Percentiles rank a stretch among this genome's conserved stretches.
Evolutionary conservation across 2,797 vertebrate species (phyloP).

Genomic region (Parotocinclus haroldoi): DNA sequence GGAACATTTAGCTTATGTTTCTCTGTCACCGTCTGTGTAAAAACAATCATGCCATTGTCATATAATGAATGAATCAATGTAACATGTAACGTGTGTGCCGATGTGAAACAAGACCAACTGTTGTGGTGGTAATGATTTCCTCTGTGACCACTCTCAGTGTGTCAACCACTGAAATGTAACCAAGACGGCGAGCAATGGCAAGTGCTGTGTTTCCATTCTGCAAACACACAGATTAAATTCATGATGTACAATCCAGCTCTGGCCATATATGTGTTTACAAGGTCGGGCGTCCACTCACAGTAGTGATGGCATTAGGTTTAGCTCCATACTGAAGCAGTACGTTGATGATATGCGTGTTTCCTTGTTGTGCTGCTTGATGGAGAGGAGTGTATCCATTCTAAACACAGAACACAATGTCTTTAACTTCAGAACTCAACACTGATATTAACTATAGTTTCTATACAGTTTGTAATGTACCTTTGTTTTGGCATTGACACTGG

Average conservation of each 20-base stretch:
- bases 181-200: conserved; percentile 91
- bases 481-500: conserved; percentile 89
- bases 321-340: conserved; percentile 89
- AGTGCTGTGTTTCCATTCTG: conserved; percentile 98
- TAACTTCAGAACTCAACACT: conserved; percentile 1
- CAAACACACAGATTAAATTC: conserved; percentile 33
- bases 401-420: conserved; percentile 10
- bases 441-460: background rate
- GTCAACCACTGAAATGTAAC: conserved; percentile 98
- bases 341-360: conserved; percentile 97
- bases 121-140: conserved; percentile 92
- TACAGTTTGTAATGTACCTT: conserved; percentile 75
- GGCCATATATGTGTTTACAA: conserved; percentile 4
- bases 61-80: background rate
- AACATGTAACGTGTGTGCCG: background rate
- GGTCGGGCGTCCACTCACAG: conserved; percentile 67
- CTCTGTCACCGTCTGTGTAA: conserved; percentile 87
- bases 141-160: conserved; percentile 95
- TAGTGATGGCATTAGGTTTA: conserved; percentile 89
- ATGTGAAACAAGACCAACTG: conserved; percentile 66
- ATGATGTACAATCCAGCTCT: conserved; percentile 51
- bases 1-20: conserved; percentile 98
- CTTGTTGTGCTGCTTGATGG: conserved; percentile 97
- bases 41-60: background rate
- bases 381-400: conserved; percentile 97